Conservation (phyloP, 2,113 vertebrate species). For the Neodon shergylaensis region DNA sequence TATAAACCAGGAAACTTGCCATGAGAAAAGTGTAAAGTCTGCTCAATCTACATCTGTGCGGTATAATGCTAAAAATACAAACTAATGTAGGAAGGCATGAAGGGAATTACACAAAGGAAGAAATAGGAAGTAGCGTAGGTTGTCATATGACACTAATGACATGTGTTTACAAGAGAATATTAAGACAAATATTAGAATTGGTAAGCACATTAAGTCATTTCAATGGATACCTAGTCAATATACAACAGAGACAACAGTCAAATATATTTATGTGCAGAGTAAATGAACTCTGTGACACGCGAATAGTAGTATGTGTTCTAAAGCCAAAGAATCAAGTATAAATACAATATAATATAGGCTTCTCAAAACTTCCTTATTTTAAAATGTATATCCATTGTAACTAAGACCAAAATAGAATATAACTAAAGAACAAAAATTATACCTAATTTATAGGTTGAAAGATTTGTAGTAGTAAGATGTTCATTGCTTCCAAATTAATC, state of each 20-base stretch:
- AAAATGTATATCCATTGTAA: neutral
- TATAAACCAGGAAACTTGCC: neutral
- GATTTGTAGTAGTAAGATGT: neutral
- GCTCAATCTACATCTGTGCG: neutral
- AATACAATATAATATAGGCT: neutral
- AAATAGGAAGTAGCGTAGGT: neutral
- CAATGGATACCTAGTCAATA: neutral
- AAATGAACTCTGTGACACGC: neutral
- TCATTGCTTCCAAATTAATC: neutral
- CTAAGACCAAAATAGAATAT: neutral
- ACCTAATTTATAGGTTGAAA: neutral
- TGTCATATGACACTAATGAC: neutral
- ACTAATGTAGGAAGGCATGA: neutral
- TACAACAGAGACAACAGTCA: neutral
- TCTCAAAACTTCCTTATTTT: neutral
- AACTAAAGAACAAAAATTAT: neutral
- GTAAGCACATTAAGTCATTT: neutral
- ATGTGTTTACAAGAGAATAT: neutral
- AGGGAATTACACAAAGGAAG: neutral
- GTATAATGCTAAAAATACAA: neutral
- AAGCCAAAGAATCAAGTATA: neutral
- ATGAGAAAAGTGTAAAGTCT: neutral
- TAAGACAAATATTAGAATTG: neutral
- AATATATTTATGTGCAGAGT: neutral
- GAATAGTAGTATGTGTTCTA: neutral